These are phyloP conservation scores for Lordiphosa mommai DNA, from an alignment of 1,140 invertebrate genomes.

Conservation along the genomic window DNA sequence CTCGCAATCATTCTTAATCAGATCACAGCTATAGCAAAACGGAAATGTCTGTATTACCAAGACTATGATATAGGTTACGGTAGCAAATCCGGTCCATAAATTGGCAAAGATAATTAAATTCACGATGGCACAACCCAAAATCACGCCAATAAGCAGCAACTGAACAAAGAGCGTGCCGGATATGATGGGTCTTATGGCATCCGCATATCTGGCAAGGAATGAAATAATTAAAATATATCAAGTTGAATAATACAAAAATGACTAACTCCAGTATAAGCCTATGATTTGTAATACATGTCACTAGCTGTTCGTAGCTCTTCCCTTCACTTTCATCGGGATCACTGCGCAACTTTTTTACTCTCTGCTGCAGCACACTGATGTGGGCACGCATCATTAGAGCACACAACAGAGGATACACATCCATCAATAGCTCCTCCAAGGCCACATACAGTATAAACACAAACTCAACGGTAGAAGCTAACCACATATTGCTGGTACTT, in stretches of 20 bases:
- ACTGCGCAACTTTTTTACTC: conserved; percentile 30
- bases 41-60: conserved; percentile 42
- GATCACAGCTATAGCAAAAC: conserved; percentile 41
- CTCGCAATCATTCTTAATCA: conserved; percentile 35
- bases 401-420: conserved; percentile 25
- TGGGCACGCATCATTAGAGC: conserved; percentile 23
- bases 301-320: conserved; percentile 24
- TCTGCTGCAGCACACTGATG: conserved; percentile 6
- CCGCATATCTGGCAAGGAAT: conserved; percentile 6
- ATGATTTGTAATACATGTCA: conserved; percentile 39
- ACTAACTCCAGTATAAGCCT: conserved; percentile 1
- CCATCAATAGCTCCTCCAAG: conserved; percentile 9
- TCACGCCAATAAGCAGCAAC: conserved; percentile 33
- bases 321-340: conserved; percentile 13
- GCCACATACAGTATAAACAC: conserved; percentile 7
- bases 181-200: not conserved
- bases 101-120: conserved; percentile 41
- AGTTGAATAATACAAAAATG: not conserved
- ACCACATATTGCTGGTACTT: conserved; percentile 7
- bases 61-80: conserved; percentile 4
- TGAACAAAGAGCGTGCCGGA: conserved; percentile 14
- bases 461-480: conserved; percentile 8
- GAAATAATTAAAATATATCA: not conserved
- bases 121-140: conserved; percentile 19
- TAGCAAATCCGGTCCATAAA: conserved; percentile 15